These are phyloP conservation scores for Drosophila yakuba DNA, from an alignment of 1,140 invertebrate genomes.

Conservation along the genomic window DNA sequence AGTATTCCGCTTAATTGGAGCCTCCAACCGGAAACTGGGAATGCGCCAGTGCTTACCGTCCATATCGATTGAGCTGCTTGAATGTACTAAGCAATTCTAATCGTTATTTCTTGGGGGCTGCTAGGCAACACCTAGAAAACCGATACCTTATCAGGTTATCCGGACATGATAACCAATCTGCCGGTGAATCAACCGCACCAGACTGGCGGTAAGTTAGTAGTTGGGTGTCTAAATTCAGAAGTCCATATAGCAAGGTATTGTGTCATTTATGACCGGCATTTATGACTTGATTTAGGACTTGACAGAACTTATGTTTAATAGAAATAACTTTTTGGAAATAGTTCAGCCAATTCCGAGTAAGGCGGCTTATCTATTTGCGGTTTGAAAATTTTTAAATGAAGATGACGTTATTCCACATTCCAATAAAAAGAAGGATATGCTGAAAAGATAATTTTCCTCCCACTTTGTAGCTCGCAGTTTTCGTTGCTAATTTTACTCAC, in stretches of 20 bases:
- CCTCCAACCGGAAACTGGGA: no score
- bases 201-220: conserved; percentile 4
- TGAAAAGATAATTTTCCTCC: no score
- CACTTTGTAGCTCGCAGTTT: conserved; percentile 48
- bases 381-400: neutral
- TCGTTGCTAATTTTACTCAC: conserved; percentile 38
- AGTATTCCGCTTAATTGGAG: neutral
- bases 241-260: conserved; percentile 11
- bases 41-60: conserved; percentile 51
- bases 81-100: conserved; percentile 29
- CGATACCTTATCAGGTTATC: conserved; percentile 36
- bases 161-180: conserved; percentile 30
- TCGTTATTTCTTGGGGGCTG: conserved; percentile 12
- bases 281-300: conserved; percentile 48
- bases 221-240: conserved; percentile 26
- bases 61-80: conserved; percentile 45
- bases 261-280: conserved; percentile 39
- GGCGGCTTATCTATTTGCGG: neutral
- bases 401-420: neutral
- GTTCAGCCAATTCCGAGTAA: neutral
- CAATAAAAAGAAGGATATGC: no score
- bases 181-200: conserved; percentile 25
- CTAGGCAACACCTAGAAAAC: neutral
- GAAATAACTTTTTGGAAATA: neutral
- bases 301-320: no score